Conservation (phyloP, 1,140 invertebrate species). For the Melitaea cinxia region DNA sequence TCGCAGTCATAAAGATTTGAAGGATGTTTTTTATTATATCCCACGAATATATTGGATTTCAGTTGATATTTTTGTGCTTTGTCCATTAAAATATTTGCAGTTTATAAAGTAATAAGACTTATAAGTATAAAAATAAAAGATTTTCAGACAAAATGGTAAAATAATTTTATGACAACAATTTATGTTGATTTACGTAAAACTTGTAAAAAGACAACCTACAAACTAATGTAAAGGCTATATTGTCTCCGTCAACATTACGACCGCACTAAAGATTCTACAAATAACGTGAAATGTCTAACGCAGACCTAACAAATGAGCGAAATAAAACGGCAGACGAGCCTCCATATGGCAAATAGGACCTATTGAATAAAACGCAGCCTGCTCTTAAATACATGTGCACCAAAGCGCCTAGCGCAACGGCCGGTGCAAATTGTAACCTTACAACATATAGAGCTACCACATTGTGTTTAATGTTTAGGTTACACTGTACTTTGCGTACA, state of each 20-base stretch:
- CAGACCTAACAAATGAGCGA: constrained; percentile 25
- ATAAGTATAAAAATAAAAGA: no score
- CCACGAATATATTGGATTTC: no score
- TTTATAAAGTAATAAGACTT: no score
- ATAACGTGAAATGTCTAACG: constrained; percentile 20
- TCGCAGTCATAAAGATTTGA: no score
- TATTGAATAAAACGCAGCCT: constrained; percentile 49
- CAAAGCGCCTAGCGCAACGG: constrained; percentile 38
- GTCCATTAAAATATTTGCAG: no score
- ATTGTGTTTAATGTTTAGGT: constrained; percentile 1
- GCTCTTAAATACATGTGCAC: constrained; percentile 64
- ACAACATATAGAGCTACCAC: constrained; percentile 27
- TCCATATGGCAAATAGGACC: constrained; percentile 28
- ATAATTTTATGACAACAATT: background rate
- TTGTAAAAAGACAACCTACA: background rate
- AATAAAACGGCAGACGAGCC: constrained; percentile 26
- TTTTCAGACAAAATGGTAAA: no score
- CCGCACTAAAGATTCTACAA: background rate
- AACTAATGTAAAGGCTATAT: constrained; percentile 4
- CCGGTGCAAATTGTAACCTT: constrained; percentile 65
- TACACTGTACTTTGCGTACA: background rate
- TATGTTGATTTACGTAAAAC: background rate
- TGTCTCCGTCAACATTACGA: constrained; percentile 3
- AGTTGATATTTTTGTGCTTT: no score
- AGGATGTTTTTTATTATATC: no score